These are phyloP conservation scores for Ceramica pisi DNA, from an alignment of 2,888 invertebrate species.

Conservation along the genomic window DNA sequence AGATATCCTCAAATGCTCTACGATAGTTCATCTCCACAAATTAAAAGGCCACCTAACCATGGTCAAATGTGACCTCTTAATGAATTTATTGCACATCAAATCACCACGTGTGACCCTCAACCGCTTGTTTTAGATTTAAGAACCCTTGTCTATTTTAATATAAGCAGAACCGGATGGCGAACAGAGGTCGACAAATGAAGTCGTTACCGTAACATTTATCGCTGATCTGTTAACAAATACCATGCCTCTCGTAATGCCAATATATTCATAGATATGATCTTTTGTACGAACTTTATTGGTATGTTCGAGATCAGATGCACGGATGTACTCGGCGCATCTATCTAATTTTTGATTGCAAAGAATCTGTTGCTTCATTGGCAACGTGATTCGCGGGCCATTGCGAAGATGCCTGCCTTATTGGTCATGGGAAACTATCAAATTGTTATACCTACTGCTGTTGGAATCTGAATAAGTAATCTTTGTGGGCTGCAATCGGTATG, in stretches of 20 bases:
- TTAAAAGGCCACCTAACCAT: slow-evolving; percentile 15
- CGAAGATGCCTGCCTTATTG: slow-evolving; percentile 70
- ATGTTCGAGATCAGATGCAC: slow-evolving; percentile 54
- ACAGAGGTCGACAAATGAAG: slow-evolving; percentile 13
- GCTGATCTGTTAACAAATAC: slow-evolving; percentile 48
- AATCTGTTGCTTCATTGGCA: slow-evolving; percentile 68
- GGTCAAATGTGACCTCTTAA: slow-evolving; percentile 36
- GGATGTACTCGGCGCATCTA: slow-evolving; percentile 46
- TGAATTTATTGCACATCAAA: slow-evolving; percentile 30
- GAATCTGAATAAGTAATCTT: slow-evolving; percentile 63
- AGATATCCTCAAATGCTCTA: slow-evolving; percentile 11
- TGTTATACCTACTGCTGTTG: slow-evolving; percentile 44
- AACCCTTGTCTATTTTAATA: slow-evolving; percentile 19
- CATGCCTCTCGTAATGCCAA: slow-evolving; percentile 42
- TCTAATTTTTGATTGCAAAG: slow-evolving; percentile 61
- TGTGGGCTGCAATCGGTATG: neutral
- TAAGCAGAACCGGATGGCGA: slow-evolving; percentile 1
- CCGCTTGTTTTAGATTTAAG: slow-evolving; percentile 40
- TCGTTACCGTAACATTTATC: slow-evolving; percentile 28
- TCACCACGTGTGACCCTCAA: slow-evolving; percentile 39
- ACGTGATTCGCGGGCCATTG: slow-evolving; percentile 69
- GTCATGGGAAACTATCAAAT: slow-evolving; percentile 76
- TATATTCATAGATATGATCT: slow-evolving; percentile 56
- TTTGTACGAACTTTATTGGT: slow-evolving; percentile 48
- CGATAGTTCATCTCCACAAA: neutral